Base-by-base conservation (phyloP, 2,888 invertebrate genomes). In the Baronia brevicornis region DNA sequence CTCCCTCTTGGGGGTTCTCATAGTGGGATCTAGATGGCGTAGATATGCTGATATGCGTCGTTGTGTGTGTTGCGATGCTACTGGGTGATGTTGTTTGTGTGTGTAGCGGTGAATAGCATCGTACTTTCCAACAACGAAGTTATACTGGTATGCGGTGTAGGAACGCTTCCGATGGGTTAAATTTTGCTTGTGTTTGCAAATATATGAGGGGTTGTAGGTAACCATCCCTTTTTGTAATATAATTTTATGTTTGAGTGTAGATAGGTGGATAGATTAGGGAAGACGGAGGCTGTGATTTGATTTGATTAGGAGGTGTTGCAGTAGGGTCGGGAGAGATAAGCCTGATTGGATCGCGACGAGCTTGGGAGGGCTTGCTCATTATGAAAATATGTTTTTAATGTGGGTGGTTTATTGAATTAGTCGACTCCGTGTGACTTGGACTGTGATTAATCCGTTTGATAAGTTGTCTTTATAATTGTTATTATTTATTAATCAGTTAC, bases 1-100 rank as follows among this genome's bases (percentile, higher is more conserved):
- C 80, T 82, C 84, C 82, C 82, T 71, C 80, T 77, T 66, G 79
- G 80, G 80, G 80, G 78, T 78, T 78, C 75, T 79, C 80, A 62
- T 78, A 79, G 80, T 78, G 79, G 80, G 79, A 84, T 84, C 84
- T 84, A 84, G 84, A 84, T 84, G 80, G 75, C 78, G 78, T 84
- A 82, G 84, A 82, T 84, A 80, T 52, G 77, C 78, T 72, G 84
- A 84, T 82, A 82, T 47, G 73, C 63, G 62, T 46, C 52, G 38
- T 35, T 60, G 80, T 80, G 79, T 62, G 64, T 60, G 48, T 11
- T 12, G 19, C 15, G 22, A 57, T 60, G 60, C 55, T 51, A 52
- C 55, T 55, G 51, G 40, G 43, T 41, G 41, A 32, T 42, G 55
- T 44, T 41, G n/a, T n/a, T n/a, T 45, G 48, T 57, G 67, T 68